Conservation (phyloP, 2,113 vertebrate genomes). For the Perccottus glenii region DNA sequence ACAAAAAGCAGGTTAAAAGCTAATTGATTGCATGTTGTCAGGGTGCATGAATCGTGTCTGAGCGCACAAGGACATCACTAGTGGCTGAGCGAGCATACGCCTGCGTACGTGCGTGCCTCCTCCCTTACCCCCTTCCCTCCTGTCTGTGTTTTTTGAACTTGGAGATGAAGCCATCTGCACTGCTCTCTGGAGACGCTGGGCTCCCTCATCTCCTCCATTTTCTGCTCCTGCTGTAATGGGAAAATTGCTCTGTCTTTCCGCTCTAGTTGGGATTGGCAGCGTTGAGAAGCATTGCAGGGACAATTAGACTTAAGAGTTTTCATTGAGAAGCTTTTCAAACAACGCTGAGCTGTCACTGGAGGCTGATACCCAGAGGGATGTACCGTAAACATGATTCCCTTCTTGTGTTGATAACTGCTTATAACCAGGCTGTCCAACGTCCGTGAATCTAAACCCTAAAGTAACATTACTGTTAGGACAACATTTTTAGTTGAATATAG, state of each 20-base stretch:
- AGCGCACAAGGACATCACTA: constrained; percentile 32
- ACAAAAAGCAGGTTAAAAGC: constrained; percentile 59
- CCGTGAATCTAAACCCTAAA: too few relatives aligned
- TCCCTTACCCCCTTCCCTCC: constrained; percentile 55
- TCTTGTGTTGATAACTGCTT: neutral
- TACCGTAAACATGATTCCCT: constrained; percentile 28
- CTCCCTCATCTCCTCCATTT: constrained; percentile 68
- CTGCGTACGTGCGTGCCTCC: neutral
- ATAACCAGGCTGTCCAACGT: neutral
- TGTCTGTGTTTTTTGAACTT: constrained; percentile 71
- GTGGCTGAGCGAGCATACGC: constrained; percentile 22
- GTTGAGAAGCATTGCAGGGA: constrained; percentile 74
- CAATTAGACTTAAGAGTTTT: constrained; percentile 76
- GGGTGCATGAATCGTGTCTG: constrained; percentile 21
- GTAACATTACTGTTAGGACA: too few relatives aligned
- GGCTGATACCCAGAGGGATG: constrained; percentile 42
- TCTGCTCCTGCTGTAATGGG: constrained; percentile 70
- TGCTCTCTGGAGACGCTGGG: constrained; percentile 65
- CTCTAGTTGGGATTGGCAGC: constrained; percentile 77
- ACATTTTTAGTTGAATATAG: too few relatives aligned
- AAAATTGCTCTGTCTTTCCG: constrained; percentile 78
- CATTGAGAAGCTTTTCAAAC: constrained; percentile 66
- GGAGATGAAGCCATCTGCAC: constrained; percentile 77
- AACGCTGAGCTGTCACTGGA: constrained; percentile 56
- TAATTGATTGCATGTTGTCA: constrained; percentile 64